Conservation (phyloP, 1,140 invertebrate genomes). For the Hyles euphorbiae region DNA sequence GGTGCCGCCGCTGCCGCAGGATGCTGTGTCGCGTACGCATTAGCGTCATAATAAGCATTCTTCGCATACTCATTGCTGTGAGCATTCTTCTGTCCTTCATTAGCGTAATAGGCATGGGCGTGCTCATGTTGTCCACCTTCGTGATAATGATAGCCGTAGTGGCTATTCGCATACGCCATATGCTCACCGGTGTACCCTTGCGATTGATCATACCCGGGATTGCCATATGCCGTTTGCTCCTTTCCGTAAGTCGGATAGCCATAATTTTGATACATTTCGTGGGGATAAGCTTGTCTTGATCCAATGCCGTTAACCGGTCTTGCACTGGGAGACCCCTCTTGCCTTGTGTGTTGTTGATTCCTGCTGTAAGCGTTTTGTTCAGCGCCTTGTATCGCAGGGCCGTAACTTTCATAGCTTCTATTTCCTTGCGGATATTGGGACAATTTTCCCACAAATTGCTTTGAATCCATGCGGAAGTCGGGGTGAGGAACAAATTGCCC, state of each 20-base stretch:
- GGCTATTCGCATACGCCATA: slow-evolving; percentile 67
- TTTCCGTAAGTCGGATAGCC: slow-evolving; percentile 66
- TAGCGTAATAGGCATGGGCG: slow-evolving; percentile 58
- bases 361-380: slow-evolving; percentile 57
- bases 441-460: slow-evolving; percentile 68
- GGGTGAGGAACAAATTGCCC: slow-evolving; percentile 66
- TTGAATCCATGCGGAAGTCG: slow-evolving; percentile 67
- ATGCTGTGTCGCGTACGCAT: slow-evolving; percentile 54
- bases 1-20: slow-evolving; percentile 32
- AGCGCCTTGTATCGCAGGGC: slow-evolving; percentile 36
- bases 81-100: slow-evolving; percentile 57
- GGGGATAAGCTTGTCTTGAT: slow-evolving; percentile 58
- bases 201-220: slow-evolving; percentile 63
- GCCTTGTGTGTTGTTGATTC: slow-evolving; percentile 48
- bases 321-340: slow-evolving; percentile 46
- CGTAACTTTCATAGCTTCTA: slow-evolving; percentile 58
- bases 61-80: slow-evolving; percentile 63
- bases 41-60: slow-evolving; percentile 63
- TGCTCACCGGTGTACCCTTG: slow-evolving; percentile 65
- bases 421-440: slow-evolving; percentile 66
- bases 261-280: slow-evolving; percentile 77
- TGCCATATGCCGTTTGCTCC: slow-evolving; percentile 64
- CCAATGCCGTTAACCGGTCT: slow-evolving; percentile 50
- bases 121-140: slow-evolving; percentile 62
- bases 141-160: slow-evolving; percentile 72